Base-by-base conservation (phyloP, 2,888 invertebrate species). In the Bibio marci region DNA sequence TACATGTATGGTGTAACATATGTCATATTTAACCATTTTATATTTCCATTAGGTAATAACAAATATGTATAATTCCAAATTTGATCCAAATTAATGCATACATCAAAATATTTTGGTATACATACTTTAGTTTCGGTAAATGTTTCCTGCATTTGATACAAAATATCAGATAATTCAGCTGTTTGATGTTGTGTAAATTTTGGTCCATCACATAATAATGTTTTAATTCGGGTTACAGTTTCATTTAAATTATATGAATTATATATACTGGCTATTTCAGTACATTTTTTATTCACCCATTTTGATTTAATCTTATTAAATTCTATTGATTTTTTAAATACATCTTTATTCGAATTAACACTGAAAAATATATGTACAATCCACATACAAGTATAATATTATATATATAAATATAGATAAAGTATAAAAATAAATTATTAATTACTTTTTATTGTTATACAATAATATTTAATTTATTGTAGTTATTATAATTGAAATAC, bases 161-260 rank as follows among this genome's bases (percentile, higher is more conserved):
- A 61, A 19, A 73, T 46, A 1, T 48, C 45, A 6, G 64, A 63
- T 12, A 68, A 47, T 45, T 63, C 50, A 75, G 66, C 64, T 8
- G 67, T 64, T 52, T 73, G 69, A 35, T 64, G 52, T 33, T 61
- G 57, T 4, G 65, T 67, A 50, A 65, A 76, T 39, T 61, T 66
- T 0, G 76, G 72, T 31, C 76, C 77, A 47, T 73, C 62, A 48
- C 79, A 80, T 31, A 78, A 48, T 11, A 77, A 55, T 56, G 67
- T 22, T 4, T 22, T 69, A 37, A 69, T 53, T 62, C 22, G 22
- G 22, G 5, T 8, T 4, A 6, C 22, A 22, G 4, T 8, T 6
- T 22, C 8, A 22, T 22, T 22, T 6, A 6, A 6, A 22, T 22
- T 22, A 22, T 22, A 6, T 6, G 5, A 6, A 6, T 4, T 22